Evolutionary conservation across 2,888 invertebrate species (phyloP), one percentile per base, ranked within the genome.

Genomic region (Abrostola tripartita): DNA sequence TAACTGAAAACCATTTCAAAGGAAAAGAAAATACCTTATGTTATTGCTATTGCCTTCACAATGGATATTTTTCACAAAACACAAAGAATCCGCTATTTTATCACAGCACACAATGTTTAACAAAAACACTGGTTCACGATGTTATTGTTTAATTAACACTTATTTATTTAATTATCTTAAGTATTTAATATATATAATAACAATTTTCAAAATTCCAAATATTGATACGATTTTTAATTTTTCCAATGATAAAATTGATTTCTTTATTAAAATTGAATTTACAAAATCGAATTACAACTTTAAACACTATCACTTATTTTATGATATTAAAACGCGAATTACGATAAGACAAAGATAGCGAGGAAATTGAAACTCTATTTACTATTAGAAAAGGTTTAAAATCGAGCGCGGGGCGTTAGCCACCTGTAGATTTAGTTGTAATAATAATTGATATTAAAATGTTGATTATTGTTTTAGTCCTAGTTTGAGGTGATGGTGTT

Each of bases 401-500:
- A 75, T 79, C 56, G 66, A 69, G 35, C 62, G 65, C 52, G 50
- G 37, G 52, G 56, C 51, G 47, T 7, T 50, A 82, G 79, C 85
- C 84, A 85, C 84, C 84, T 85, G 84, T 85, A 81, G 84, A 79
- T 79, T 80, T 81, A 52, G 38, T 57, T 41, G 41, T 60, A 35
- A 66, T 65, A 24, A 24, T 24, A 56, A 24, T 59, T 69, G 42
- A 49, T 72, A 8, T 65, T 64, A 37, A 36, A 65, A 65, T 60
- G 73, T 67, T 58, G 10, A 12, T 67, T 52, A 41, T 0, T 14
- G 0, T 52, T 62, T 60, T 38, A 58, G 36, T 44, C 35, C 14
- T n/a, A 56, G 38, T 62, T 71, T 60, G n/a, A 52, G 57, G n/a
- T 75, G 61, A 52, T 52, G 52, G 10, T 72, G 37, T 61, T 64